Evolutionary conservation across 23 tunicate genomes (phyloP).

Genomic region (Trididemnum nubilum): DNA sequence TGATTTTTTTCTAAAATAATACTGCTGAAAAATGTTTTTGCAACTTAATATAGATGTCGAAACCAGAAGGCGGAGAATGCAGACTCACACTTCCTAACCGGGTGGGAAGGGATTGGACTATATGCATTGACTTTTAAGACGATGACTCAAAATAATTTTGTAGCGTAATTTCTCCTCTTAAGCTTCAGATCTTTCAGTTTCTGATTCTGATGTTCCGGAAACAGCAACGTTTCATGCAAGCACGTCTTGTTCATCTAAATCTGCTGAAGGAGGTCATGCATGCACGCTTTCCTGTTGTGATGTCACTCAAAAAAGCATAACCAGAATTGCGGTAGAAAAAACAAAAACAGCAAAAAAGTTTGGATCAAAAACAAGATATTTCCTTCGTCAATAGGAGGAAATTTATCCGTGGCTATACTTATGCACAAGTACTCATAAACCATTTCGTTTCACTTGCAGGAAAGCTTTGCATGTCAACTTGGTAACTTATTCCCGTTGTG

Average conservation of each 20-base stretch:
- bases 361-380: constrained; percentile 12
- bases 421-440: not conserved
- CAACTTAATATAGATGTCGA: no score
- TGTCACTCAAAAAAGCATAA: constrained; percentile 9
- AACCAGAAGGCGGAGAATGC: no score
- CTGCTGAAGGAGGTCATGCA: no score
- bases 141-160: no score
- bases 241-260: not conserved
- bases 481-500: not conserved
- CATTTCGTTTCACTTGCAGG: constrained; percentile 13
- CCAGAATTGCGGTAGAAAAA: not conserved
- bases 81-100: no score
- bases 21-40: no score
- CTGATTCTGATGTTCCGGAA: no score
- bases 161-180: no score
- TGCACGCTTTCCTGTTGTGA: not conserved
- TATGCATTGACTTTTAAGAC: no score
- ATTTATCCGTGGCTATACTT: constrained; percentile 6
- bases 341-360: not conserved
- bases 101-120: no score
- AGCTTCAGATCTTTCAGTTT: not conserved
- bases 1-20: no score
- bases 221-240: not conserved
- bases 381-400: not conserved
- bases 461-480: not conserved